These are phyloP conservation scores for Cryptoprocta ferox DNA, from an alignment of 2,797 vertebrate genomes.

Conservation along the genomic window DNA sequence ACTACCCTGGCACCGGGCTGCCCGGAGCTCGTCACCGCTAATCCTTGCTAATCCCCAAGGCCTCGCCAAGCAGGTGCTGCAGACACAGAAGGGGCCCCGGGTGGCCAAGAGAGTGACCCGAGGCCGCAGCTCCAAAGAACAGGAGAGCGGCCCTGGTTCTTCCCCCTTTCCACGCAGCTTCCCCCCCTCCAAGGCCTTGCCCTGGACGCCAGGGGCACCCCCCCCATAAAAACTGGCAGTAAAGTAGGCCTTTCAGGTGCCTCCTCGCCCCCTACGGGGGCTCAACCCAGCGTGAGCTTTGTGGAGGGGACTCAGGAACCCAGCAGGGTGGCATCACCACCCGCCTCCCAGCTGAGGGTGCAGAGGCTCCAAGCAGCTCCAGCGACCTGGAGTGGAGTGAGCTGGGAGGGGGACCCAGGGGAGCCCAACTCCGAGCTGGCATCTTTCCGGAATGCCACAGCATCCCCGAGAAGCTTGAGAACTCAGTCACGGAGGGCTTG, in stretches of 20 bases:
- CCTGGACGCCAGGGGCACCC: rapidly evolving
- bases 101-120: background rate
- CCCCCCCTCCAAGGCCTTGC: background rate
- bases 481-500: background rate
- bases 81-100: background rate
- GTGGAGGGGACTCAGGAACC: background rate
- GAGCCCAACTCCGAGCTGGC: background rate
- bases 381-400: background rate
- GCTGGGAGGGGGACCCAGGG: background rate
- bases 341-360: background rate
- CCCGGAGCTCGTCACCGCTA: rapidly evolving
- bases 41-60: background rate
- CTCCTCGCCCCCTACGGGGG: background rate
- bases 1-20: rapidly evolving
- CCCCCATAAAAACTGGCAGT: background rate
- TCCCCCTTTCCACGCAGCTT: background rate
- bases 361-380: background rate
- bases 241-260: background rate
- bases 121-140: background rate
- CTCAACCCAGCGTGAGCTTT: background rate
- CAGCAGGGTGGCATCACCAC: no score
- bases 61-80: background rate
- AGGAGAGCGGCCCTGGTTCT: background rate
- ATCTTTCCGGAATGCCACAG: background rate
- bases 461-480: background rate